Conservation (phyloP, 2,888 invertebrate species). For the Diabrotica balteata region DNA sequence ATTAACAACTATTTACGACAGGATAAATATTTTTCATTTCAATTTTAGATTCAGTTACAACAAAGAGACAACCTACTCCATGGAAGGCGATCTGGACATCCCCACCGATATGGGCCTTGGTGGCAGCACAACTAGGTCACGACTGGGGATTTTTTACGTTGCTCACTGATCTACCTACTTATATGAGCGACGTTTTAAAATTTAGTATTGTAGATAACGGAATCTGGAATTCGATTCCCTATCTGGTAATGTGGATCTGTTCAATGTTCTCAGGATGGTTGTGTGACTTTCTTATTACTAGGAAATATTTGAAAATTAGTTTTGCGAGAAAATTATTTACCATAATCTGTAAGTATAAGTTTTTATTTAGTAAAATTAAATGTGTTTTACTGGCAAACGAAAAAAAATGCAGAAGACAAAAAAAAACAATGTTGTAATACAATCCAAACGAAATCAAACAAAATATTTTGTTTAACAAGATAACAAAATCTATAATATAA, state of each 20-base stretch:
- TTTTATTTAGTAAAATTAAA: too few relatives aligned
- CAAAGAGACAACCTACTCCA: conserved; percentile 64
- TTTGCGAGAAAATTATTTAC: conserved; percentile 71
- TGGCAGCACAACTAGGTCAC: conserved; percentile 75
- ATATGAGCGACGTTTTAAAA: conserved; percentile 70
- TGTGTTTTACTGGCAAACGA: too few relatives aligned
- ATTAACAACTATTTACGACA: too few relatives aligned
- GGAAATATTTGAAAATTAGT: conserved; percentile 63
- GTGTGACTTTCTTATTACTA: conserved; percentile 72
- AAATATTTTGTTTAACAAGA: too few relatives aligned
- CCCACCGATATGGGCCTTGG: conserved; percentile 76
- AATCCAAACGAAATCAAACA: too few relatives aligned
- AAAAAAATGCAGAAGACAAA: too few relatives aligned
- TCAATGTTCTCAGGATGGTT: conserved; percentile 69
- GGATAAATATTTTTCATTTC: too few relatives aligned
- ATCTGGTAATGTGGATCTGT: conserved; percentile 70
- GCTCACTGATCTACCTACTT: conserved; percentile 70
- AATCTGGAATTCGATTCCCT: conserved; percentile 69
- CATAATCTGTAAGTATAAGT: conserved; percentile 65
- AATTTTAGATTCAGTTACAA: conserved; percentile 24
- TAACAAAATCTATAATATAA: too few relatives aligned
- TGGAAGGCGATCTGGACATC: conserved; percentile 76
- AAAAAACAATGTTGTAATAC: too few relatives aligned
- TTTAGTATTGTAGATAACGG: conserved; percentile 71
- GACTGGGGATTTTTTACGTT: conserved; percentile 77